A percentile compares a stretch with the other conserved stretches of the same genome.
phyloP scores from a whole-genome alignment of 2,113 vertebrate species.

The Echinops telfairi region DNA sequence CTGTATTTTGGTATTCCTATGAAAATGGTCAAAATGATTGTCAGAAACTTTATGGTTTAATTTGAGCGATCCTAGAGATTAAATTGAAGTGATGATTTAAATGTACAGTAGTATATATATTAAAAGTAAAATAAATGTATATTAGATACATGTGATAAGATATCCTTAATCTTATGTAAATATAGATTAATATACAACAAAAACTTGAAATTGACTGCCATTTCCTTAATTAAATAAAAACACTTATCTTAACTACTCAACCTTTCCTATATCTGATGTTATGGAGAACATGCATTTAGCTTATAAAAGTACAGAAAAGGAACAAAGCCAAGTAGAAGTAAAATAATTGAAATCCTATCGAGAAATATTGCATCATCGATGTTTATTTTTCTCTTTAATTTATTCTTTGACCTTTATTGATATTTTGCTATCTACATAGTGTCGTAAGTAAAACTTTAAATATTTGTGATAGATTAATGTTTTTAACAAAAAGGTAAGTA shows the following conservation, averaged over 20 bases:
- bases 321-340: neutral
- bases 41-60: too few species aligned
- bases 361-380: neutral
- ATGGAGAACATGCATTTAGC: neutral
- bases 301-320: neutral
- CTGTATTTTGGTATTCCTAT: too few species aligned
- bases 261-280: neutral
- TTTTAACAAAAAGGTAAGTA: neutral
- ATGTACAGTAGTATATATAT: too few species aligned
- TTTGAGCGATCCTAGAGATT: too few species aligned
- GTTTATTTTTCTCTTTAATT: neutral
- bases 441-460: neutral
- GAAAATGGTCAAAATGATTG: too few species aligned
- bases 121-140: too few species aligned
- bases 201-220: too few species aligned
- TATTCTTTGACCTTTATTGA: neutral
- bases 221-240: neutral
- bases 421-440: neutral
- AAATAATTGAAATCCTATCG: neutral
- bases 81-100: too few species aligned
- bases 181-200: too few species aligned
- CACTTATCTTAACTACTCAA: neutral
- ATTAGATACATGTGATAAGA: too few species aligned
- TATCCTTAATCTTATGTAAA: too few species aligned
- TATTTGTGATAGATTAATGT: neutral